Base-by-base conservation (phyloP, 2,113 vertebrate genomes). In the Hucho hucho region DNA sequence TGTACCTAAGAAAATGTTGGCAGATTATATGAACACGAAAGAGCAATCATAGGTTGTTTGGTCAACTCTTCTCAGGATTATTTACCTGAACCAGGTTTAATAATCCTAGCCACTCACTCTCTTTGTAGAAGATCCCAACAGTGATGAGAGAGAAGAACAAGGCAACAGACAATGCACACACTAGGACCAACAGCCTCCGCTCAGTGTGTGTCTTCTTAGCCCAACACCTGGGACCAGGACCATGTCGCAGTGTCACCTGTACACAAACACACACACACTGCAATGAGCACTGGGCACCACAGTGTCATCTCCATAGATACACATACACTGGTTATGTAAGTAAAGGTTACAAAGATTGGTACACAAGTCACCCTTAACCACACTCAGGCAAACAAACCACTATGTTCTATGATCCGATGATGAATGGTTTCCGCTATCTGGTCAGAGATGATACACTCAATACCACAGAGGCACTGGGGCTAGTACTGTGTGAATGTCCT, bases 241-340 rank as follows among this genome's bases (percentile, higher is more conserved):
- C 80, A 0, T 75, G 84, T 59, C 92, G 91, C 74, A 98, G 88
- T 11, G 90, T 95, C 83, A 98, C 95, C 97, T 99, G 90, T 22
- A 6, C 22, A 43, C 43, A 84, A 4, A 59, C 49, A 59, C 70
- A 37, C 12, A 64, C 26, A 79, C 28, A 9, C 6, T 3, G 16
- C 3, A 53, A 53, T 53, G 49, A 53, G 49, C 16, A 53, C 13
- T 11, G 37, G 37, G 37, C 37, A 43, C 37, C 37, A 16, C 49
- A 16, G 49, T 53, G 16, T 53, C 49, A 53, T 18, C 49, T 53
- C 49, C 49, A 53, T 16, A 16, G 37, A 2, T 43, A 43, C 49
- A 53, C 49, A 16, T 53, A 53, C 49, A 18, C 49, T 53, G 49
- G 49, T 53, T 53, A 53, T 18, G 37, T 43, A 9, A 4, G 49